Evolutionary conservation across 2,113 vertebrate genomes (phyloP), one percentile per base, ranked within the genome.

Genomic region (Corythornis madagascariensis): DNA sequence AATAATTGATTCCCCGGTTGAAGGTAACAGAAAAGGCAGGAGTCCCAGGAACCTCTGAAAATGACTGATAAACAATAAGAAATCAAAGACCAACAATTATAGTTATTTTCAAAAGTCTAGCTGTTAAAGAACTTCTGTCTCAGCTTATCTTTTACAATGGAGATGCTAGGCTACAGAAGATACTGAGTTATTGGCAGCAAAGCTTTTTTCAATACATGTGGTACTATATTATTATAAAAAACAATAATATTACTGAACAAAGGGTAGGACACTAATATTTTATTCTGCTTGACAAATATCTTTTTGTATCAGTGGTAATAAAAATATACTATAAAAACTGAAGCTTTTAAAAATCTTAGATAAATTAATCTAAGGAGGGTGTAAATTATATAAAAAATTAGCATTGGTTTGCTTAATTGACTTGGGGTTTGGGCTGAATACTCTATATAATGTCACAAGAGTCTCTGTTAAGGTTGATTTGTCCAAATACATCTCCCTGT

Each of bases 401-500:
- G 17, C 64, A 66, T 4, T 79, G 21, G 47, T 90, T 89, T 79
- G 55, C 71, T 74, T 93, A 79, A 86, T 80, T 86, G 70, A 57
- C 75, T 77, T 40, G 6, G 38, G 76, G 52, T 95, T 48, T 84
- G 73, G 70, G n/a, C 38, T 86, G 57, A 95, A 96, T 70, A 77
- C 52, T 84, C 56, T 12, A 64, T 45, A 64, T 45, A 57, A 43
- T 86, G 40, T 53, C 8, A 1, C 52, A 86, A 91, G 45, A 79
- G 52, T 90, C 28, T 83, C n/a, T 89, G 43, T 86, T 86, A 79
- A 84, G 59, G 50, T 26, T 91, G 56, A 85, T 93, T 86, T 90
- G 70, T 55, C 70, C 45, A 91, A 83, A 86, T 57, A 22, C 35
- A 89, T 88, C 88, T 53, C 31, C 90, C 56, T 88, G 57, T 79